Evolutionary conservation across 2,888 invertebrate species (phyloP).

Genomic region (Julus scandinavius): DNA sequence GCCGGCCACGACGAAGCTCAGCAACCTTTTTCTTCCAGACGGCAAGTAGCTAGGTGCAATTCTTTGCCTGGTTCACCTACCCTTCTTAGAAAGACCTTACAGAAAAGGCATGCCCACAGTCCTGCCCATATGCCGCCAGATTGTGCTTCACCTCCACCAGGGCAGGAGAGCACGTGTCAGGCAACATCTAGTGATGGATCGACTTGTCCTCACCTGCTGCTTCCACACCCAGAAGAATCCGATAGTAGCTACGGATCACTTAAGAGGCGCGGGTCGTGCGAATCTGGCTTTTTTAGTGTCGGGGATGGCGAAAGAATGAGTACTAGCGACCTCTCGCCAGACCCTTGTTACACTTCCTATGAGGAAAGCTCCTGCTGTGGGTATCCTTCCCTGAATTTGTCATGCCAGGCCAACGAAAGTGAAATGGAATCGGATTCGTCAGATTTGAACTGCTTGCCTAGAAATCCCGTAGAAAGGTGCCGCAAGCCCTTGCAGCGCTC

Average conservation of each 20-base stretch:
- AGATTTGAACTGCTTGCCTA: slow-evolving; percentile 15
- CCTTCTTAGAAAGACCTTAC: slow-evolving; percentile 58
- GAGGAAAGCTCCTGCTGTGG: slow-evolving; percentile 51
- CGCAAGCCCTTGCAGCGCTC: slow-evolving; percentile 46
- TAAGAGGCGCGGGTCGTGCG: slow-evolving; percentile 78
- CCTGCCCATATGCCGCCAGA: not conserved
- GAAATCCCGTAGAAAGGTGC: not conserved
- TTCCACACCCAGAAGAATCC: slow-evolving; percentile 40
- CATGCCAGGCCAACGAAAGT: slow-evolving; percentile 33
- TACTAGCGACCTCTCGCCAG: slow-evolving; percentile 61
- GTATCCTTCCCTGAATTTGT: slow-evolving; percentile 5
- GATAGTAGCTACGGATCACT: slow-evolving; percentile 31
- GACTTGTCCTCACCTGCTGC: slow-evolving; percentile 16
- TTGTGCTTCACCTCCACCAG: slow-evolving; percentile 32
- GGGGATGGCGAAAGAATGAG: slow-evolving; percentile 69
- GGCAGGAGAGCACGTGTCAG: not conserved
- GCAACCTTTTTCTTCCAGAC: slow-evolving; percentile 51
- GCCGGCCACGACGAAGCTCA: slow-evolving; percentile 55
- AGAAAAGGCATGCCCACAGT: not conserved
- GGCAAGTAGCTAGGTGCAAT: slow-evolving; percentile 51
- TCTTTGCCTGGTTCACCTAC: slow-evolving; percentile 62
- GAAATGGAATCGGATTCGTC: slow-evolving; percentile 2
- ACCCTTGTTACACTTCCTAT: slow-evolving; percentile 54
- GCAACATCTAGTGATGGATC: not conserved
- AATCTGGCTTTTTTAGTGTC: slow-evolving; percentile 89